These are phyloP conservation scores for Alces alces DNA, from an alignment of 2,113 vertebrate species.

Conservation along the genomic window DNA sequence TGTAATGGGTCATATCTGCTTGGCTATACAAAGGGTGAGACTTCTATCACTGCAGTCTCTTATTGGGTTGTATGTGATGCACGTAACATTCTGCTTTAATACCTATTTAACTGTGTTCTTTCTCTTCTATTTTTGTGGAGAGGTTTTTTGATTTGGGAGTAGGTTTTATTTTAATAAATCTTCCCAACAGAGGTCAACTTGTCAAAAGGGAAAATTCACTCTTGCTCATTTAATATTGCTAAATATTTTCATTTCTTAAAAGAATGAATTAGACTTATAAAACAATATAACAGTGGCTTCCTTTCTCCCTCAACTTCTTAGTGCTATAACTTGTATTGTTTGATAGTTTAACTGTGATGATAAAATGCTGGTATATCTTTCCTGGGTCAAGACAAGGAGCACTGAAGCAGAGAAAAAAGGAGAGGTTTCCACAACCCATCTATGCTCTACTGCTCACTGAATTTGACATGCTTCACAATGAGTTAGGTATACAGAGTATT, in stretches of 20 bases:
- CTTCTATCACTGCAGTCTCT: neutral
- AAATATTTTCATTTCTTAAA: neutral
- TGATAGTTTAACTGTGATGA: neutral
- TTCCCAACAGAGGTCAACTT: neutral
- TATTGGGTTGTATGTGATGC: neutral
- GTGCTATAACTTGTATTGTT: neutral
- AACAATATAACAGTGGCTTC: neutral
- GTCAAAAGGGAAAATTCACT: neutral
- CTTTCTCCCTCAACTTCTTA: neutral
- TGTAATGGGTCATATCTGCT: neutral
- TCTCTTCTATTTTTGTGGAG: neutral
- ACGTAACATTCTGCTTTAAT: neutral
- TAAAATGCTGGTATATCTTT: constrained; percentile 5
- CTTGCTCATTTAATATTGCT: neutral
- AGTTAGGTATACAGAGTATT: neutral
- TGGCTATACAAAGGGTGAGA: neutral
- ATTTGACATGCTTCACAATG: neutral
- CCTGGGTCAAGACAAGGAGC: constrained; percentile 27
- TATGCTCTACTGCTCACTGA: constrained; percentile 6
- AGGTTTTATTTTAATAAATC: neutral
- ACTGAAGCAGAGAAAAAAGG: constrained; percentile 29
- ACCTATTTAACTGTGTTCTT: neutral
- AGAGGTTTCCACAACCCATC: neutral
- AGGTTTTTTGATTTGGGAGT: neutral
- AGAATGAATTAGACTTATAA: neutral